A percentile compares a stretch with the other conserved stretches of the same genome.
Conservation (phyloP, 1,140 invertebrate genomes). For the Scaptodrosophila lebanonensis region DNA sequence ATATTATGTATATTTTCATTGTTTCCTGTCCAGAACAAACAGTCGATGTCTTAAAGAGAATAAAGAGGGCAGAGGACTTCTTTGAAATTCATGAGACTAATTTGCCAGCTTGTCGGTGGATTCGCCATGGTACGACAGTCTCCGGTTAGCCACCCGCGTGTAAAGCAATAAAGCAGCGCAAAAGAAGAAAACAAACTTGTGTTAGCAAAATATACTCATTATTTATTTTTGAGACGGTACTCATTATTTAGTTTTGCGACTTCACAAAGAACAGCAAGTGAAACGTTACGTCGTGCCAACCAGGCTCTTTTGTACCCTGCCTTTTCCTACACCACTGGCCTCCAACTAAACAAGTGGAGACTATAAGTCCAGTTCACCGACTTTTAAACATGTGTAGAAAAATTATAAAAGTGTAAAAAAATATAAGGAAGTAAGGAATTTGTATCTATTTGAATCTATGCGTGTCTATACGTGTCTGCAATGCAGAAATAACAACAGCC, state of each 20-base stretch:
- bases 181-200: constrained; percentile 64
- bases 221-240: constrained; percentile 73
- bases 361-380: no score
- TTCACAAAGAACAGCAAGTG: constrained; percentile 27
- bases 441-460: no score
- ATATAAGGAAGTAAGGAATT: no score
- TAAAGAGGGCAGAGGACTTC: constrained; percentile 16
- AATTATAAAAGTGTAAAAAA: no score
- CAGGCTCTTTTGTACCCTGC: no score
- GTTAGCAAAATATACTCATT: constrained; percentile 73
- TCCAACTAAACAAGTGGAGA: no score
- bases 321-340: no score
- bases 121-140: constrained; percentile 20
- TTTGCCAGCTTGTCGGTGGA: constrained; percentile 57
- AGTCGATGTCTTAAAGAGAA: no score
- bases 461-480: no score
- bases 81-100: constrained; percentile 58
- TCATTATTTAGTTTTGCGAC: constrained; percentile 70
- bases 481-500: no score
- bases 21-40: constrained; percentile 6
- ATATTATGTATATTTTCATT: constrained; percentile 70
- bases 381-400: no score
- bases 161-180: constrained; percentile 67
- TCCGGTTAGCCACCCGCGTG: constrained; percentile 55
- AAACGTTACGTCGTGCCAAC: no score